Evolutionary conservation across 2,113 vertebrate genomes (phyloP).

Genomic region (Epinephelus cyanopodus): DNA sequence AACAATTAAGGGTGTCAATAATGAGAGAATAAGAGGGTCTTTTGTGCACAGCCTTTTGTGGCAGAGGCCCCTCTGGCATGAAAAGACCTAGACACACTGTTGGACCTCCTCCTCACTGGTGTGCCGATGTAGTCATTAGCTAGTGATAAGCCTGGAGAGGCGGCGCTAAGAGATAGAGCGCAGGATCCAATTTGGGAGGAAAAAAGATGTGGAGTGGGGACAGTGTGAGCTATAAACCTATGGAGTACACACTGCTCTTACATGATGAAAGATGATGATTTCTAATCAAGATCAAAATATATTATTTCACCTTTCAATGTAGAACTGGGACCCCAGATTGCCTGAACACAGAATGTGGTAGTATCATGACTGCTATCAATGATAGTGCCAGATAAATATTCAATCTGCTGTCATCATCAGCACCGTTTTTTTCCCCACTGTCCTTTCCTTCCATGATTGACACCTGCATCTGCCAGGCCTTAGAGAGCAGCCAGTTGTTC

Average conservation of each 20-base stretch:
- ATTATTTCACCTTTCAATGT: slow-evolving; percentile 20
- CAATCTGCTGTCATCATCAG: slow-evolving; percentile 19
- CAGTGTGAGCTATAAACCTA: neutral
- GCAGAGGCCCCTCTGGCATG: slow-evolving; percentile 74
- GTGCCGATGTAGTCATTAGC: slow-evolving; percentile 73
- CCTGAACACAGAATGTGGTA: slow-evolving; percentile 12
- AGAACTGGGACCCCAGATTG: neutral
- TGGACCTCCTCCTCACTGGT: slow-evolving; percentile 65
- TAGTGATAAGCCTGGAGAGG: slow-evolving; percentile 58
- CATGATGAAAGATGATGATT: slow-evolving; percentile 26
- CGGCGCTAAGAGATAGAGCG: slow-evolving; percentile 13
- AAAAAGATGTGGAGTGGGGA: neutral
- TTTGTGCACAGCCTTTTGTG: slow-evolving; percentile 80
- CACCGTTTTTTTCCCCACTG: slow-evolving; percentile 10
- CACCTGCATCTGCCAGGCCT: slow-evolving; percentile 70
- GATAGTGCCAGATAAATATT: slow-evolving; percentile 40
- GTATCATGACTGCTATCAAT: slow-evolving; percentile 4
- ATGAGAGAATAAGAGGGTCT: slow-evolving; percentile 92
- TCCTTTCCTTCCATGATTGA: slow-evolving; percentile 65
- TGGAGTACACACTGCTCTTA: slow-evolving; percentile 4
- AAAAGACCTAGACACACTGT: slow-evolving; percentile 64
- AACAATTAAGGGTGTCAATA: slow-evolving; percentile 91
- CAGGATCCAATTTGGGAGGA: slow-evolving; percentile 43
- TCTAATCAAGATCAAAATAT: slow-evolving; percentile 48
- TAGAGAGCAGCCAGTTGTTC: slow-evolving; percentile 62